Conservation (phyloP, 2,888 invertebrate species). For the Zhuqinia jingwanae region DNA sequence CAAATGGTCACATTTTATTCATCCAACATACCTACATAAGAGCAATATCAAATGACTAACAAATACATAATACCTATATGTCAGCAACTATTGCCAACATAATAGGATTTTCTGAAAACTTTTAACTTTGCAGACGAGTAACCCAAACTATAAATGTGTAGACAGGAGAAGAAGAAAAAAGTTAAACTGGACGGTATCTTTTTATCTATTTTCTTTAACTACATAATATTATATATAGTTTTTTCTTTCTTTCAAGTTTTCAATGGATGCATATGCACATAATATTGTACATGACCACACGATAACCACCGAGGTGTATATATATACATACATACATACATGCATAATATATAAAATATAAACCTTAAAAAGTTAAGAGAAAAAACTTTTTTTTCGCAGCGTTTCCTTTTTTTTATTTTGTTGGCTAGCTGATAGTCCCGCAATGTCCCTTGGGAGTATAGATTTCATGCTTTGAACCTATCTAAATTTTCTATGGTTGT, state of each 20-base stretch:
- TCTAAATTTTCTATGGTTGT: slow-evolving; percentile 55
- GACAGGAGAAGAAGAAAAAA: too few relatives aligned
- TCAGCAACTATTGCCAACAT: not conserved
- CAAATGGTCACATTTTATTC: too few relatives aligned
- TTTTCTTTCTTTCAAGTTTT: not conserved
- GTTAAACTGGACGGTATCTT: not conserved
- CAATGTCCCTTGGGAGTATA: slow-evolving; percentile 30
- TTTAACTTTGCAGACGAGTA: not conserved
- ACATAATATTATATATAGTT: not conserved
- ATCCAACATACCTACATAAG: too few relatives aligned
- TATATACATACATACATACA: not conserved
- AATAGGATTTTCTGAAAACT: not conserved
- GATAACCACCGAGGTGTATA: not conserved
- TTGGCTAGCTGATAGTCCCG: not conserved
- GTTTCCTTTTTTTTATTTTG: too few relatives aligned
- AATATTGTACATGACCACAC: not conserved
- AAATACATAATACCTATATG: too few relatives aligned
- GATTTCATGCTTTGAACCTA: slow-evolving; percentile 60
- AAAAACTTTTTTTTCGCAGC: slow-evolving; percentile 35
- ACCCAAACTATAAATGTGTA: not conserved
- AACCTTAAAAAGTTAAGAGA: not conserved
- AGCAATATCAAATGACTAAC: too few relatives aligned
- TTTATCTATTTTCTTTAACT: not conserved
- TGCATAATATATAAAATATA: not conserved
- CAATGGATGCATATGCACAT: not conserved